These are phyloP conservation scores for Hofmannophila pseudospretella DNA, from an alignment of 2,888 invertebrate genomes.

Conservation along the genomic window DNA sequence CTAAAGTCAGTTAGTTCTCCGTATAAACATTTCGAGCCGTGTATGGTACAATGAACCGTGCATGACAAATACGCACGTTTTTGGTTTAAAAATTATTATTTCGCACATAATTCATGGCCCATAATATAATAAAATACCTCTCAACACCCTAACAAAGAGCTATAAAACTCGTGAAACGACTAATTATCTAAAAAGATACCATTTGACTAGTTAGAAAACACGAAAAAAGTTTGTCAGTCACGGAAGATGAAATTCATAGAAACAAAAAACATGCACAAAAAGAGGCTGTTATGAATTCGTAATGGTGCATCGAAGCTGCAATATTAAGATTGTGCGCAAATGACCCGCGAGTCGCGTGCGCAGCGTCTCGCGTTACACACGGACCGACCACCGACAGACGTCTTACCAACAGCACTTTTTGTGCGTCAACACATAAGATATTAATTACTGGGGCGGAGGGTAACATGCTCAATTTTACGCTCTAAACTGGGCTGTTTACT, in stretches of 20 bases:
- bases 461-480: conserved; percentile 60
- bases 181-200: too few species aligned
- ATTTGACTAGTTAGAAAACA: too few species aligned
- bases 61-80: too few species aligned
- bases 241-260: conserved; percentile 33
- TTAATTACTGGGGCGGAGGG: conserved; percentile 67
- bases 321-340: conserved; percentile 73
- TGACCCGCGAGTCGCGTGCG: conserved; percentile 66
- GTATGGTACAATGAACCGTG: too few species aligned
- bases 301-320: conserved; percentile 67
- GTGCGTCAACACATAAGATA: conserved; percentile 54
- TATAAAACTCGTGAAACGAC: too few species aligned
- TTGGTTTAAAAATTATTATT: too few species aligned
- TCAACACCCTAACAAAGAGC: too few species aligned
- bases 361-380: conserved; percentile 47
- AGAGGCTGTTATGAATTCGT: conserved; percentile 54
- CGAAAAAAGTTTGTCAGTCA: too few species aligned
- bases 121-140: too few species aligned
- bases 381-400: conserved; percentile 18
- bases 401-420: conserved; percentile 37
- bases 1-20: too few species aligned
- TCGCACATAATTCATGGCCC: too few species aligned
- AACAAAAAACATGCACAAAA: conserved; percentile 46
- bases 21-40: too few species aligned
- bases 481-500: conserved; percentile 38